These are phyloP conservation scores for Barypeithes pellucidus DNA, from an alignment of 2,888 invertebrate genomes.

Conservation along the genomic window DNA sequence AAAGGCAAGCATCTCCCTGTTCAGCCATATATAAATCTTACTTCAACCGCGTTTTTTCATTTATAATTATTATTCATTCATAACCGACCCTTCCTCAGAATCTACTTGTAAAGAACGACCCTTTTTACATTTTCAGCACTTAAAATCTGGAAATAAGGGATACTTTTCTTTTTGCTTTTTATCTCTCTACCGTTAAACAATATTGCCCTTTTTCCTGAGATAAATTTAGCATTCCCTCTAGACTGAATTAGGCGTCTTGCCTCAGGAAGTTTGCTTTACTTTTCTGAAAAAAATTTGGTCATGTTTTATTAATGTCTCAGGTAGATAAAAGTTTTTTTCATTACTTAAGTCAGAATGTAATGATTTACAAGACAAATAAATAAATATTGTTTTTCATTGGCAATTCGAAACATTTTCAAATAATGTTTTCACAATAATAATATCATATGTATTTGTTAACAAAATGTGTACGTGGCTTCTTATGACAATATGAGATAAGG, in stretches of 20 bases:
- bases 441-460: too few relatives aligned
- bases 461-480: too few relatives aligned
- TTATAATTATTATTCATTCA: slow-evolving; percentile 30
- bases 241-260: slow-evolving; percentile 28
- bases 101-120: slow-evolving; percentile 28
- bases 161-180: slow-evolving; percentile 29
- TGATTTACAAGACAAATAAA: not conserved
- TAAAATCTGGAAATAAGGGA: slow-evolving; percentile 26
- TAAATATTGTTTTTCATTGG: not conserved
- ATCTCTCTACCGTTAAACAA: slow-evolving; percentile 28
- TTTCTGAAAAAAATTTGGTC: slow-evolving; percentile 14
- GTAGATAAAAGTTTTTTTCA: slow-evolving; percentile 17
- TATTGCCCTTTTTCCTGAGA: slow-evolving; percentile 19
- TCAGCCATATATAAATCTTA: slow-evolving; percentile 2
- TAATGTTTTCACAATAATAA: too few relatives aligned
- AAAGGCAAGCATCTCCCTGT: not conserved
- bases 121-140: slow-evolving; percentile 29
- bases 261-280: slow-evolving; percentile 21
- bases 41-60: slow-evolving; percentile 10
- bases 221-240: slow-evolving; percentile 25
- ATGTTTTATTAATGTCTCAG: slow-evolving; percentile 20
- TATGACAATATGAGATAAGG: too few relatives aligned
- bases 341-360: slow-evolving; percentile 10
- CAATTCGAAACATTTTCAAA: not conserved
- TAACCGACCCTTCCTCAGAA: slow-evolving; percentile 17